Conservation (phyloP, 2,113 vertebrate genomes). For the Onychostruthus taczanowskii region DNA sequence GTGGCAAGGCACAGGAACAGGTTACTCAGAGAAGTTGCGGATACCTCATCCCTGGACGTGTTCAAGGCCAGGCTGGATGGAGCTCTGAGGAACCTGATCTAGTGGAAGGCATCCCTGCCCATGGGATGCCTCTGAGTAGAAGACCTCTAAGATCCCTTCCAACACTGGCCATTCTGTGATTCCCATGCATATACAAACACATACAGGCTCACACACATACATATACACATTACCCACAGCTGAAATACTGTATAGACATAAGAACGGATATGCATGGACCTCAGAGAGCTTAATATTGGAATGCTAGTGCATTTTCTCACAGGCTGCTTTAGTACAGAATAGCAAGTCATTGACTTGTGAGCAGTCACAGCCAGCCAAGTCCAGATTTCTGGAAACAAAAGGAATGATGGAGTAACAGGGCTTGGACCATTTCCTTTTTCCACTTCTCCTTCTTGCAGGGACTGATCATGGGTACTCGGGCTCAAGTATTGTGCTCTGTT, state of each 20-base stretch:
- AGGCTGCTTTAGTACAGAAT: background rate
- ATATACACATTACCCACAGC: background rate
- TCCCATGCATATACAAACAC: background rate
- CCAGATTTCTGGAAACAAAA: background rate
- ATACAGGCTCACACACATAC: accelerated
- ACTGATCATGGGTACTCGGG: accelerated
- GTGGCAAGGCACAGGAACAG: background rate
- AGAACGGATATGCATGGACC: background rate
- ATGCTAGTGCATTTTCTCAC: background rate
- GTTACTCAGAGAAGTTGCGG: background rate
- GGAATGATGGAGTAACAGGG: background rate
- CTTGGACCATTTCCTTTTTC: background rate
- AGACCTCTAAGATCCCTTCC: background rate
- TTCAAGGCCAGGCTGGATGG: background rate
- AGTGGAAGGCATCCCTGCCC: background rate
- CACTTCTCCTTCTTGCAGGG: background rate
- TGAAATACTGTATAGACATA: background rate
- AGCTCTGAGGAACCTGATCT: background rate
- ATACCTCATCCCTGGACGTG: background rate
- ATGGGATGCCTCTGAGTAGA: too few species aligned
- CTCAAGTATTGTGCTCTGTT: background rate
- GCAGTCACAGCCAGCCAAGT: background rate
- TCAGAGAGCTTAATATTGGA: background rate
- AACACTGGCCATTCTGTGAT: background rate
- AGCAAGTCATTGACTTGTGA: background rate